These are phyloP conservation scores for Melanotaenia boesemani DNA, from an alignment of 2,797 vertebrate genomes.

Conservation along the genomic window DNA sequence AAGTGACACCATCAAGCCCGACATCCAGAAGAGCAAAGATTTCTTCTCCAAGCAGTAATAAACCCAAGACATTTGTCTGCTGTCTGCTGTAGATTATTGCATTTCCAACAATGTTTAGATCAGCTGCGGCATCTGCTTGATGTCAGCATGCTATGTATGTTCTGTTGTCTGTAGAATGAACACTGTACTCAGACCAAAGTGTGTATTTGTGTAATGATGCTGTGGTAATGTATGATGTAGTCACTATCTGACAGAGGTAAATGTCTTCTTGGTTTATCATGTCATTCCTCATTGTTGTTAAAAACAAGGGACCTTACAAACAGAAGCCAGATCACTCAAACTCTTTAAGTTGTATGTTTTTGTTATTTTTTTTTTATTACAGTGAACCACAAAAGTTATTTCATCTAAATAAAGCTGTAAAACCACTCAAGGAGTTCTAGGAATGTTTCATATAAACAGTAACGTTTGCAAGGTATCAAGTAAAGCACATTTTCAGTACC, in stretches of 20 bases:
- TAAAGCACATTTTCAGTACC: not conserved
- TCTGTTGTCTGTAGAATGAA: conserved; percentile 36
- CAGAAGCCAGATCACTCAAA: conserved; percentile 4
- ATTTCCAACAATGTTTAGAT: conserved; percentile 50
- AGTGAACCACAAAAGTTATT: conserved; percentile 12
- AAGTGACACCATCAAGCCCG: conserved; percentile 98
- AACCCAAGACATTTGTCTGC: conserved; percentile 67
- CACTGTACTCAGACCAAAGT: conserved; percentile 42
- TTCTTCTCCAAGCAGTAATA: conserved; percentile 96
- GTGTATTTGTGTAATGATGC: conserved; percentile 29
- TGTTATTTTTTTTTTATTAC: conserved; percentile 19
- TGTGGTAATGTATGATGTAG: conserved; percentile 19
- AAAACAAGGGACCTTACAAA: conserved; percentile 15
- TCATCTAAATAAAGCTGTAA: conserved; percentile 40
- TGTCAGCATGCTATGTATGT: not conserved
- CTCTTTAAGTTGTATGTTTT: not conserved
- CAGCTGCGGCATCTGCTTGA: conserved; percentile 47
- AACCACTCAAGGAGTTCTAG: not conserved
- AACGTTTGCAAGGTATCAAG: not conserved
- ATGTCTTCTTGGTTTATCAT: conserved; percentile 20
- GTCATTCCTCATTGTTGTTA: conserved; percentile 24
- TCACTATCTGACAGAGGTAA: conserved; percentile 18
- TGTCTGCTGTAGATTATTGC: conserved; percentile 68
- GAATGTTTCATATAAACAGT: not conserved
- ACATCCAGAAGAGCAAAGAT: conserved; percentile 95